Conservation (phyloP, 2,888 invertebrate genomes). For the Troides aeacus region DNA sequence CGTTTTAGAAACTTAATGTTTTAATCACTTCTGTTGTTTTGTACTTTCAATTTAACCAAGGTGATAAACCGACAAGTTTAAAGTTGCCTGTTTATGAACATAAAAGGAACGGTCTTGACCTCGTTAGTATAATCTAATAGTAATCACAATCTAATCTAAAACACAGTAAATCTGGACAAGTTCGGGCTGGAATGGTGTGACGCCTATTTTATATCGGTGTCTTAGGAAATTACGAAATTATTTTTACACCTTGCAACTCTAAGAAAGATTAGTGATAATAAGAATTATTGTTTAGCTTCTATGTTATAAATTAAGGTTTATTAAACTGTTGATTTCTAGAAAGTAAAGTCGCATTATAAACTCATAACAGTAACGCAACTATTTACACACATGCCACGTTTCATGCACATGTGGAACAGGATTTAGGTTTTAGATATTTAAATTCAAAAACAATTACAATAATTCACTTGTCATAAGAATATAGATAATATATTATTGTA, state of each 20-base stretch:
- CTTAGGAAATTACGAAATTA: too few species aligned
- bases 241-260: background rate
- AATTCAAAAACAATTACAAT: too few species aligned
- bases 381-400: too few species aligned
- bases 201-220: background rate
- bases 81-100: slow-evolving; percentile 11
- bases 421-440: too few species aligned
- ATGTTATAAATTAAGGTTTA: too few species aligned
- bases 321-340: too few species aligned
- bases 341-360: too few species aligned
- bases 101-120: slow-evolving; percentile 17
- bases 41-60: background rate
- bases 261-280: background rate
- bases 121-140: background rate
- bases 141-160: background rate
- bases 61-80: background rate
- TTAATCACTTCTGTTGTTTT: background rate
- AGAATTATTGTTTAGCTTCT: too few species aligned
- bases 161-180: background rate
- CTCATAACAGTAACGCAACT: too few species aligned
- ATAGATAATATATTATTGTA: too few species aligned
- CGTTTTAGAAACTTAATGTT: background rate
- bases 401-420: too few species aligned
- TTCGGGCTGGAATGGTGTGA: background rate
- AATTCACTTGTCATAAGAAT: too few species aligned